phyloP scores from a whole-genome alignment of 2,888 invertebrate species.

The Aplocera efformata region DNA sequence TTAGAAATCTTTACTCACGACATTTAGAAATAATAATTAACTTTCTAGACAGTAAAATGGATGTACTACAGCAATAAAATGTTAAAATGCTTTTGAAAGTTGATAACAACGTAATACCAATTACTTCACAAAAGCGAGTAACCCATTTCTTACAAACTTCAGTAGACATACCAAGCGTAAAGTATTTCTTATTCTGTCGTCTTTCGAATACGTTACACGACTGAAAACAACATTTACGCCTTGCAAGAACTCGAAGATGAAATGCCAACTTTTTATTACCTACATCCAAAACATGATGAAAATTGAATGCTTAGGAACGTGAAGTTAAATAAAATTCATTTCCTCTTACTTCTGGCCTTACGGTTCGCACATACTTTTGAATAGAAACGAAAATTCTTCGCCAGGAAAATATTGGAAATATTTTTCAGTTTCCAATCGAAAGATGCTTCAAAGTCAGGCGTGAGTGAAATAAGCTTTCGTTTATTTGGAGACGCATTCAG shows the following conservation, averaged over 20 bases:
- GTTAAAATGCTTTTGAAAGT: too few species aligned
- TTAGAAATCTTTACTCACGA: too few species aligned
- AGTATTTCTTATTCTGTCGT: not conserved
- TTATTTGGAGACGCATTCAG: conserved; percentile 49
- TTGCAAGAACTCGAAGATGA: conserved; percentile 6
- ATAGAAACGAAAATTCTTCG: conserved; percentile 53
- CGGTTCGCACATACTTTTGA: conserved; percentile 46
- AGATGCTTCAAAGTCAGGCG: conserved; percentile 61
- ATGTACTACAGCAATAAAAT: too few species aligned
- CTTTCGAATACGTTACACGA: conserved; percentile 3
- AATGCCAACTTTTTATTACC: conserved; percentile 11
- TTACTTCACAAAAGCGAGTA: too few species aligned
- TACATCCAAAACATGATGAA: conserved; percentile 26
- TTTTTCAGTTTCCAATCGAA: conserved; percentile 62
- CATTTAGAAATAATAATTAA: too few species aligned
- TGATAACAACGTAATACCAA: too few species aligned
- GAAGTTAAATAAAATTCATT: conserved; percentile 43
- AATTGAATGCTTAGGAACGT: conserved; percentile 29
- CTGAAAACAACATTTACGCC: conserved; percentile 7
- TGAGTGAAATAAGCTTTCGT: conserved; percentile 58
- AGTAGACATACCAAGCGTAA: not conserved
- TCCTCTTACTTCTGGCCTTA: conserved; percentile 35
- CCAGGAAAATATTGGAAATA: conserved; percentile 57
- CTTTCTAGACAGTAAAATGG: too few species aligned
- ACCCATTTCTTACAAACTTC: not conserved